These are phyloP conservation scores for Fulica atra DNA, from an alignment of 2,113 vertebrate species.

Conservation along the genomic window DNA sequence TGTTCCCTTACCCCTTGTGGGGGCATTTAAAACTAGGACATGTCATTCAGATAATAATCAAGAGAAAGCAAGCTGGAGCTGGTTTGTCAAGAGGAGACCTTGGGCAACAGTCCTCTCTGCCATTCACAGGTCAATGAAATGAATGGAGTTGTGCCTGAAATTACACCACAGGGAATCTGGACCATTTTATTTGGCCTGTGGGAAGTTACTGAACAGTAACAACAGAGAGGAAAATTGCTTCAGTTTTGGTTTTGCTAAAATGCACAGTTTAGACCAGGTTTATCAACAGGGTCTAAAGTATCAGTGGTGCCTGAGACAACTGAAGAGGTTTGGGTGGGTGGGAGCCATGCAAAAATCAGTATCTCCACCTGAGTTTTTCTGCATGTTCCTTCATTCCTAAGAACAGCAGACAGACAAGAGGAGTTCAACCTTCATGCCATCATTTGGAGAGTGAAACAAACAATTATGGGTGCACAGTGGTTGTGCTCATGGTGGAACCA, in stretches of 20 bases:
- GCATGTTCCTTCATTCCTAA: neutral
- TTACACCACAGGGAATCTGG: neutral
- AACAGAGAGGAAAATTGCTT: neutral
- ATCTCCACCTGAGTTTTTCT: neutral
- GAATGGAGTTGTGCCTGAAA: conserved; percentile 4
- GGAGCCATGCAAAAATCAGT: neutral
- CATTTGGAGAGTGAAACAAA: neutral
- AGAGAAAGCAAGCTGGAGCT: conserved; percentile 1
- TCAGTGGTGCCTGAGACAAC: neutral
- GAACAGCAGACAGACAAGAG: neutral
- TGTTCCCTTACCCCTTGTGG: neutral
- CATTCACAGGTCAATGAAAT: conserved; percentile 53
- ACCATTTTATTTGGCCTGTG: neutral
- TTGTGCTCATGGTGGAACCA: neutral
- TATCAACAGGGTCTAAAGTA: neutral
- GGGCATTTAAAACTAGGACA: neutral
- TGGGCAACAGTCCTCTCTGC: neutral
- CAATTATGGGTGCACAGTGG: neutral
- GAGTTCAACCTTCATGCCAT: neutral
- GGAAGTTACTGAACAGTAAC: conserved; percentile 2
- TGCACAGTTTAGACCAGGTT: neutral
- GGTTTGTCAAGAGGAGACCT: conserved; percentile 22
- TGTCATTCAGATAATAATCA: neutral
- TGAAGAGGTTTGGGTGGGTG: neutral
- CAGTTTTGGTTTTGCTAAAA: neutral